Conservation (phyloP, 1,140 invertebrate genomes). For the roundworm (Caenorhabditis elegans) region WBcel235 BX284606.5:5816001-5816500, state of each 20-base stretch:
- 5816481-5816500: not conserved
- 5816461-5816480: slow-evolving; percentile 11
- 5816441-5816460: slow-evolving; percentile 8
- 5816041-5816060: too few species aligned
- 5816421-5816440: slow-evolving; percentile 9
- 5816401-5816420: not conserved
- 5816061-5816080: too few species aligned
- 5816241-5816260: not conserved
- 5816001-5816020: too few species aligned
- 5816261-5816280: slow-evolving; percentile 30
- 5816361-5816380: not conserved
- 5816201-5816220: not conserved
- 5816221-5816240: not conserved
- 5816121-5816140: not conserved
- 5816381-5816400: not conserved
- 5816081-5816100: too few species aligned
- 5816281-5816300: slow-evolving; percentile 12
- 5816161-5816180: not conserved
- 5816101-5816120: slow-evolving; percentile 24
- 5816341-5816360: not conserved
- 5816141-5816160: not conserved
- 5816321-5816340: not conserved
- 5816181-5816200: not conserved
- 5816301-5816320: not conserved
- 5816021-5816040: too few species aligned